Evolutionary conservation across 2,797 vertebrate genomes (phyloP).

Genomic region (Eidolon dupreanum): DNA sequence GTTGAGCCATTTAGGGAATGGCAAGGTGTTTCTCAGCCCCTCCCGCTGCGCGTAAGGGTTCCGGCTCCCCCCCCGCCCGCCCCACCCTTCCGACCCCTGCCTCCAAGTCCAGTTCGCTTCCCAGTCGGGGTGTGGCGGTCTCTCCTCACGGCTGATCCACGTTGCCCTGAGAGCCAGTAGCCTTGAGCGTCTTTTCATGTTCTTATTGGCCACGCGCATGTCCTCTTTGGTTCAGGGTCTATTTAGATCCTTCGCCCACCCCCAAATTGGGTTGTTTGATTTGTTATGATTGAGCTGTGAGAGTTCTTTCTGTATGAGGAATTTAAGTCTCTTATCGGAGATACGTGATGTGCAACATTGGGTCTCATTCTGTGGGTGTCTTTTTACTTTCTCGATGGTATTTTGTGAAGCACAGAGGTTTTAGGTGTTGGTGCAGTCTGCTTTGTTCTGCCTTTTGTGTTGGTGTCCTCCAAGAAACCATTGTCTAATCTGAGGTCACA

Average conservation of each 20-base stretch:
- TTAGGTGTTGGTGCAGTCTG: not conserved
- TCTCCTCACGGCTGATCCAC: no score
- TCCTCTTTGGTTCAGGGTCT: not conserved
- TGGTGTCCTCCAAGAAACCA: not conserved
- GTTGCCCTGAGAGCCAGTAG: not conserved
- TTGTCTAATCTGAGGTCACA: not conserved
- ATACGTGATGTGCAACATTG: not conserved
- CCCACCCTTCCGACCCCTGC: not conserved
- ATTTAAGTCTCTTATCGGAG: not conserved
- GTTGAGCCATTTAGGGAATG: not conserved
- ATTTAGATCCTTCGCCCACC: not conserved
- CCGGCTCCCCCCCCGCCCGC: accelerated
- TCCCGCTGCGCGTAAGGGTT: not conserved
- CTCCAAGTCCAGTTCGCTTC: accelerated
- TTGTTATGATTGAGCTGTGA: not conserved
- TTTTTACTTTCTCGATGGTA: not conserved
- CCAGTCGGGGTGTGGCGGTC: accelerated
- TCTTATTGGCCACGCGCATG: not conserved
- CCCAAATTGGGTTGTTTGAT: not conserved
- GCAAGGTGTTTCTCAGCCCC: accelerated
- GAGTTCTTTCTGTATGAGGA: not conserved
- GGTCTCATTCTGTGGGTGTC: not conserved
- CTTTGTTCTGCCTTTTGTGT: not conserved
- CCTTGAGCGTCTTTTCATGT: not conserved
- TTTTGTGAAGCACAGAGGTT: not conserved